Percentiles rank a stretch among this genome's conserved stretches.
Evolutionary conservation across 1,140 invertebrate genomes (phyloP).

Genomic region (Kradibia gibbosae): DNA sequence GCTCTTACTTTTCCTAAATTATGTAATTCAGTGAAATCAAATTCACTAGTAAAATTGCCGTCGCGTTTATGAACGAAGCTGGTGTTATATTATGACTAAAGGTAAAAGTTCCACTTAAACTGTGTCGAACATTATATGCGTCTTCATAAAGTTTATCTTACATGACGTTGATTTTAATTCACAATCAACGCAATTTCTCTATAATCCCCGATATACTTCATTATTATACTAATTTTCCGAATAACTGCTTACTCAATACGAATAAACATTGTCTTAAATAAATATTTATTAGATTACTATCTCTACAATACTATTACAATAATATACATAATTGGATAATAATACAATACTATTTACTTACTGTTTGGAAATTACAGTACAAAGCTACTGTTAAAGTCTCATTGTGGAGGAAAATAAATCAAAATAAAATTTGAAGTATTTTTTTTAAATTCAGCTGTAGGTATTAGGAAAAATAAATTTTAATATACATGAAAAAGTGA

Average conservation of each 20-base stretch:
- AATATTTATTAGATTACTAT: not conserved
- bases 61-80: not conserved
- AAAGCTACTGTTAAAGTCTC: too few relatives aligned
- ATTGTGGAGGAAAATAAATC: not conserved
- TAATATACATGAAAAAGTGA: not conserved
- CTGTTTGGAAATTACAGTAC: too few relatives aligned
- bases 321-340: too few relatives aligned
- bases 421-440: not conserved
- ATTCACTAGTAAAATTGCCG: not conserved
- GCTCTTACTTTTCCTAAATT: not conserved
- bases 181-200: not conserved
- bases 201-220: not conserved
- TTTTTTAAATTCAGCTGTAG: not conserved
- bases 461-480: not conserved
- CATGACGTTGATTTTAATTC: slow-evolving; percentile 1
- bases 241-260: not conserved
- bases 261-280: not conserved
- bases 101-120: not conserved
- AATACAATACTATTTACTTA: too few relatives aligned
- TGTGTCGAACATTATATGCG: not conserved
- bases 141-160: not conserved
- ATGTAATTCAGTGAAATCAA: not conserved
- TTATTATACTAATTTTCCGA: not conserved
- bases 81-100: not conserved
- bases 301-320: not conserved